phyloP scores from a whole-genome alignment of 2,888 invertebrate genomes.

The Steinernema scapterisci region DNA sequence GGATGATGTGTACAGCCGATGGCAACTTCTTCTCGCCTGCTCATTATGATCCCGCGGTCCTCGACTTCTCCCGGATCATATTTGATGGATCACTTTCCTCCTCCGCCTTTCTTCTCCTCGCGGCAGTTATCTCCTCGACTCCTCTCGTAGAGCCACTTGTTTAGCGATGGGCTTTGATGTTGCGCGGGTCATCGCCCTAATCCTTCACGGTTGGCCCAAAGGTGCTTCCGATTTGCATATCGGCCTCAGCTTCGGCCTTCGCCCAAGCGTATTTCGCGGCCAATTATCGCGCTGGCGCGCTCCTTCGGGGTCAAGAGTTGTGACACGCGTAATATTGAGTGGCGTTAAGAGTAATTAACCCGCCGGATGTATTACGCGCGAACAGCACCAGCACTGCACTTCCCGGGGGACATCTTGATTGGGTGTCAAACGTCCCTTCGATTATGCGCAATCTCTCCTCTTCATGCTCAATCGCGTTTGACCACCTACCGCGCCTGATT shows the following conservation, averaged over 20 bases:
- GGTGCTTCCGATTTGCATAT: conserved; percentile 33
- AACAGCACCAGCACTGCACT: neutral
- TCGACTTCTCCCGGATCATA: conserved; percentile 11
- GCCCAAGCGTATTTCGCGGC: conserved; percentile 15
- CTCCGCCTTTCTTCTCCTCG: neutral
- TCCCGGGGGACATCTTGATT: conserved; percentile 21
- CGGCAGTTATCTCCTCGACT: conserved; percentile 10
- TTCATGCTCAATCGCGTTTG: neutral
- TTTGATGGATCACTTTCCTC: conserved; percentile 1
- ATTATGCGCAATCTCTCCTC: conserved; percentile 12
- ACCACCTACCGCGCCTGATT: conserved; percentile 26
- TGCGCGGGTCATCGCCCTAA: conserved; percentile 28
- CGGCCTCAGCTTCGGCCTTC: conserved; percentile 1
- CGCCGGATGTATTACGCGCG: conserved; percentile 24
- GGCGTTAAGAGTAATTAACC: conserved; percentile 26
- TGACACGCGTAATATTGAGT: conserved; percentile 23
- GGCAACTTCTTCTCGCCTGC: neutral
- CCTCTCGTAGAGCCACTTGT: conserved; percentile 14
- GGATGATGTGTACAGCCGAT: neutral
- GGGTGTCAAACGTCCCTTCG: conserved; percentile 25
- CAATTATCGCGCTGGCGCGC: conserved; percentile 22
- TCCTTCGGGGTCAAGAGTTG: conserved; percentile 20
- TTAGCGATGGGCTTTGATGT: conserved; percentile 31
- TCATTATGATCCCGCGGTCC: neutral
- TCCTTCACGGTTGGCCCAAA: conserved; percentile 9